Evolutionary conservation across 2,113 vertebrate genomes (phyloP), one percentile per base, ranked within the genome.

Genomic region (Geothlypis trichas): DNA sequence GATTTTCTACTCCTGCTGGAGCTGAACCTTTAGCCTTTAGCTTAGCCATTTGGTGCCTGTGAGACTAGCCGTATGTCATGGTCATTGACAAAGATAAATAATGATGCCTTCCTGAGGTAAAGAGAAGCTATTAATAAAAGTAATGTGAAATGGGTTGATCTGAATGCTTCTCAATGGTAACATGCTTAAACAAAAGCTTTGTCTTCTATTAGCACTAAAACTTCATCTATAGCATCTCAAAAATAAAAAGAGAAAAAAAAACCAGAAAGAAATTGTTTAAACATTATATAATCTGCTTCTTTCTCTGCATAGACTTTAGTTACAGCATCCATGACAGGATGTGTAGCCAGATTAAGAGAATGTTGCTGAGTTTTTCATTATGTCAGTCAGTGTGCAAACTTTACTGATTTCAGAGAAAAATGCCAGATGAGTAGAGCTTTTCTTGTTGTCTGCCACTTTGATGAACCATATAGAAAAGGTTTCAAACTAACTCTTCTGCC

Each of bases 51-150:
- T 85, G 71, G 88, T 96, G 95, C 96, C 94, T 84, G 19, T 79
- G 91, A 95, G 92, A 95, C 89, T 94, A 94, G 87, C 79, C 54
- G 39, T 95, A 96, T 94, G 80, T 95, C 41, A 81, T 5, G 24
- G 90, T 89, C 96, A 87, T 66, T 93, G 97, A 96, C 93, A 86
- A 93, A 97, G 97, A 98, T 94, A 97, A 97, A 94, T 84, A 96
- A 96, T 89, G 96, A 95, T 23, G 51, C 39, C 20, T 77, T 88
- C 81, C 95, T 75, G 83, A 95, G 91, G 84, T 87, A 97, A 96
- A 84, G 71, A 95, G 73, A 47, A 89, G 42, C 89, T 97, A 97
- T 97, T 97, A 97, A 97, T 97, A 97, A 97, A 96, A 92, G 39
- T 91, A 66, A 69, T 44, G 44, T 83, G 96, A 92, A 92, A 96